Conservation (phyloP, 2,113 vertebrate species). For the Thryonomys swinderianus region DNA sequence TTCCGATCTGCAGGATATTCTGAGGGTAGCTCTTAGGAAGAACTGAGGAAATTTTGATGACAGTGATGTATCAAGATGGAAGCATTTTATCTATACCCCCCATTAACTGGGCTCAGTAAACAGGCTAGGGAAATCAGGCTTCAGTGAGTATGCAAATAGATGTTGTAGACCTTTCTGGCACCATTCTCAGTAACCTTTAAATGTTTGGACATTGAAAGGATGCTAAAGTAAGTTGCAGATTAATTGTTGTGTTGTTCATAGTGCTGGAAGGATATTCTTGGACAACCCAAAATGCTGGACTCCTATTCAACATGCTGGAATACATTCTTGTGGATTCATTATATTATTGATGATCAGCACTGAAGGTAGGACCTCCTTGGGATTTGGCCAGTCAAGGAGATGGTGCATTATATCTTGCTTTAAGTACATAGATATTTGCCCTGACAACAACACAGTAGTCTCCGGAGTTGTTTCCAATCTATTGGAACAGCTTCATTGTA, state of each 20-base stretch:
- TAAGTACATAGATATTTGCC: slow-evolving; percentile 93
- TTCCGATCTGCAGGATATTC: slow-evolving; percentile 89
- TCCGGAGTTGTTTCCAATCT: slow-evolving; percentile 80
- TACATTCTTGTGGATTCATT: slow-evolving; percentile 93
- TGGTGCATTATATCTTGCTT: slow-evolving; percentile 95
- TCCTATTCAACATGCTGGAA: slow-evolving; percentile 95
- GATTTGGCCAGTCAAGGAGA: slow-evolving; percentile 93
- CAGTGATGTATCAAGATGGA: slow-evolving; percentile 89
- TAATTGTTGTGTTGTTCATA: slow-evolving; percentile 93
- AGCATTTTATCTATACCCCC: slow-evolving; percentile 93
- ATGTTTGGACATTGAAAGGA: slow-evolving; percentile 87
- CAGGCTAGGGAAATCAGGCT: slow-evolving; percentile 68
- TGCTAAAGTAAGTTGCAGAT: slow-evolving; percentile 92
- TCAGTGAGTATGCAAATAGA: slow-evolving; percentile 90
- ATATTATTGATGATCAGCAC: slow-evolving; percentile 94
- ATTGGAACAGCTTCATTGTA: not conserved
- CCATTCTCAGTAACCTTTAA: slow-evolving; percentile 93
- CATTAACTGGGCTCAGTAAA: slow-evolving; percentile 91
- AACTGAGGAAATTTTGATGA: slow-evolving; percentile 89
- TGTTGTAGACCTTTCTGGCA: slow-evolving; percentile 93
- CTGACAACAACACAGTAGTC: slow-evolving; percentile 90
- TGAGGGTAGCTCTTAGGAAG: slow-evolving; percentile 90
- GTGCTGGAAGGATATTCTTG: slow-evolving; percentile 94
- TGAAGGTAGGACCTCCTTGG: slow-evolving; percentile 90
- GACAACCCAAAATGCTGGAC: slow-evolving; percentile 91